Base-by-base conservation (phyloP, 2,113 vertebrate genomes). In the Centrocercus urophasianus region DNA sequence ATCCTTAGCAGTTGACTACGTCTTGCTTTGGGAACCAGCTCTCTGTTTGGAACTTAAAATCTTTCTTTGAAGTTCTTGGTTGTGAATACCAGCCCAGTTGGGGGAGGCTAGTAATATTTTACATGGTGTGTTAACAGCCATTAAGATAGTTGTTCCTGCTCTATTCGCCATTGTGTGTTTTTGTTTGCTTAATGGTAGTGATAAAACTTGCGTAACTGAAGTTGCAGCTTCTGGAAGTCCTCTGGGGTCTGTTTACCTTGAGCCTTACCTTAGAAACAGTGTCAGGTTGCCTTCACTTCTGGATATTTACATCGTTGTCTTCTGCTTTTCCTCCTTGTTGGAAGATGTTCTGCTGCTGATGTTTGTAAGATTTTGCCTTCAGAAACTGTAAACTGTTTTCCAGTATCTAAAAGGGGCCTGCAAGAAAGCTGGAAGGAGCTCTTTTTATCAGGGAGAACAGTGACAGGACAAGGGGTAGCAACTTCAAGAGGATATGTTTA, bases 81-180 rank as follows among this genome's bases (percentile, higher is more conserved):
- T 57, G 5, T 54, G 0, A 82, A 54, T 70, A 25, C 1, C 5
- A 25, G 22, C 60, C 61, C 28, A 27, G 7, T 4, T 43, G 8
- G 22, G 70, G 71, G 36, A 34, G n/a, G 5, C 36, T 6, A 9
- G 18, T 76, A 6, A 6, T 15, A 12, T 57, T 93, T 82, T 73
- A 32, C 27, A 24, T 54, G 45, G 12, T 59, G n/a, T 54, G 13
- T 27, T 65, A 59, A 8, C n/a, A 20, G 52, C 40, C 77, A 10
- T 48, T n/a, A 61, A 81, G 43, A 32, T 40, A 9, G 1, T 76
- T 77, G 15, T 66, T 94, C n/a, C 48, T 83, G 5, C 52, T 86
- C 15, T 57, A 22, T 81, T 72, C 75, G 18, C 67, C 2, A 0
- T 89, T 34, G 13, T 47, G 42, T 60, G 40, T 47, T 60, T 75